phyloP scores from a whole-genome alignment of 2,113 vertebrate species.

The Mola mola region DNA sequence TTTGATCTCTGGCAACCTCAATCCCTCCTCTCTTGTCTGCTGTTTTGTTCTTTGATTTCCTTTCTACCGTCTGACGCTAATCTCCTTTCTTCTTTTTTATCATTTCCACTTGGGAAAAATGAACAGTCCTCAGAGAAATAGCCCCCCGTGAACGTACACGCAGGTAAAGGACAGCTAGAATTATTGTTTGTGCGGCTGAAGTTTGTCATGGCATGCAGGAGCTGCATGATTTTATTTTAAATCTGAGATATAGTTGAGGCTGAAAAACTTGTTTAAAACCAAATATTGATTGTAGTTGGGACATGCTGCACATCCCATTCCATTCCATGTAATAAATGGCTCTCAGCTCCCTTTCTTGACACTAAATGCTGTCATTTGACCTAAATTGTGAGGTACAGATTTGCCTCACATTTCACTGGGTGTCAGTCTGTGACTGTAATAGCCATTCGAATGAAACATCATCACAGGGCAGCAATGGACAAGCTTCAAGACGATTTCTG shows the following conservation, averaged over 20 bases:
- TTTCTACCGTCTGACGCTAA: conserved; percentile 14
- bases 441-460: too few species aligned
- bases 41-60: conserved; percentile 36
- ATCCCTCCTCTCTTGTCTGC: conserved; percentile 26
- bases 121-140: conserved; percentile 39
- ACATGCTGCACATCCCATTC: not conserved
- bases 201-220: not conserved
- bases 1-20: conserved; percentile 21
- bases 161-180: conserved; percentile 39
- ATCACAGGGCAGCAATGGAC: too few species aligned
- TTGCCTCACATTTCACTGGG: too few species aligned
- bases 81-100: conserved; percentile 30
- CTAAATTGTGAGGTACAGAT: too few species aligned
- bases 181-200: conserved; percentile 28
- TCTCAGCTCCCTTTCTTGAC: too few species aligned
- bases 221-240: too few species aligned
- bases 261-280: not conserved
- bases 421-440: too few species aligned
- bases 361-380: conserved; percentile 16
- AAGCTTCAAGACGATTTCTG: too few species aligned
- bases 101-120: conserved; percentile 18
- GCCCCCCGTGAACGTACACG: conserved; percentile 43
- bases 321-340: too few species aligned
- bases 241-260: too few species aligned
- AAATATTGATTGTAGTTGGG: not conserved